Percentiles rank a stretch among this genome's conserved stretches.
phyloP scores from a whole-genome alignment of 2,888 invertebrate genomes.

The Drosophila silvestris region DNA sequence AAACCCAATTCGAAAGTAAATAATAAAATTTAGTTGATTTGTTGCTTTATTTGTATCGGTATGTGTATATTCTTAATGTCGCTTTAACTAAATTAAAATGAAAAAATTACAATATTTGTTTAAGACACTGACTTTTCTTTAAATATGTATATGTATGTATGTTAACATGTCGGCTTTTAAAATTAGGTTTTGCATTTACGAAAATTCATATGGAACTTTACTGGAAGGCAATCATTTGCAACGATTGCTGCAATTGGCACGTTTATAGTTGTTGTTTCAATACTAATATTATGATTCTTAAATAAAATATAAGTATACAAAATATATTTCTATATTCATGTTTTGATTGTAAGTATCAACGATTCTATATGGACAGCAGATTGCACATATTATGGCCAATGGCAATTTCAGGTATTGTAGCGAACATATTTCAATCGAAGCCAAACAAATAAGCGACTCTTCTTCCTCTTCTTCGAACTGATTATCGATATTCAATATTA shows the following conservation, averaged over 20 bases:
- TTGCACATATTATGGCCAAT: constrained; percentile 47
- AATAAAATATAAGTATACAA: constrained; percentile 77
- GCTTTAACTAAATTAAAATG: constrained; percentile 66
- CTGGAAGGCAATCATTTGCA: constrained; percentile 46
- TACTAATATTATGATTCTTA: constrained; percentile 72
- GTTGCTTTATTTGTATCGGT: constrained; percentile 50
- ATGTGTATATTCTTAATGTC: constrained; percentile 59
- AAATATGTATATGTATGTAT: constrained; percentile 50
- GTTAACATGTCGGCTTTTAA: constrained; percentile 67
- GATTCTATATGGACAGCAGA: constrained; percentile 45
- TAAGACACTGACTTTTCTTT: constrained; percentile 69
- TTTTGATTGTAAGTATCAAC: constrained; percentile 44
- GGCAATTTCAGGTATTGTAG: constrained; percentile 74
- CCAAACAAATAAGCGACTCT: constrained; percentile 55
- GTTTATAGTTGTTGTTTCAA: constrained; percentile 35
- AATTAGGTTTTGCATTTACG: constrained; percentile 56
- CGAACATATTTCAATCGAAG: constrained; percentile 61
- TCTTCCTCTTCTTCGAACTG: constrained; percentile 4
- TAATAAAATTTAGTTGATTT: neutral
- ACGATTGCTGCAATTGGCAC: constrained; percentile 68
- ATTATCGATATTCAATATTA: constrained; percentile 36
- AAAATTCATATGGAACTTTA: constrained; percentile 65
- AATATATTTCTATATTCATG: constrained; percentile 63
- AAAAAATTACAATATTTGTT: constrained; percentile 63
- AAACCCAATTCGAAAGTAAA: neutral